These are phyloP conservation scores for Cartodere bifasciata DNA, from an alignment of 2,888 invertebrate species.

Conservation along the genomic window DNA sequence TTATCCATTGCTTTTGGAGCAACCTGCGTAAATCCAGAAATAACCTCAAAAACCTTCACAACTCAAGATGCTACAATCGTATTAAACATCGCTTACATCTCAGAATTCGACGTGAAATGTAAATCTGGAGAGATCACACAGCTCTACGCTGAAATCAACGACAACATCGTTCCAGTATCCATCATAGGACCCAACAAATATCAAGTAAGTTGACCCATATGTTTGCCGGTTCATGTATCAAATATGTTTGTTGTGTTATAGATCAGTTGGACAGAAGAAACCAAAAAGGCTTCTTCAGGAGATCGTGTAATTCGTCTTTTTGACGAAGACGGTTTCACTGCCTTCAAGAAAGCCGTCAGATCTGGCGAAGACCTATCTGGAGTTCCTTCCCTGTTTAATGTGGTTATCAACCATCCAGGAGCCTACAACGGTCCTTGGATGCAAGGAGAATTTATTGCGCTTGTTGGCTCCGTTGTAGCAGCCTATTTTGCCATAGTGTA, in stretches of 20 bases:
- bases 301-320: slow-evolving; percentile 68
- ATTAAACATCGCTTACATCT: slow-evolving; percentile 79
- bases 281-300: slow-evolving; percentile 69
- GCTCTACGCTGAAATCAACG: slow-evolving; percentile 81
- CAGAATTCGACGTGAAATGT: slow-evolving; percentile 80
- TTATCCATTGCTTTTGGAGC: slow-evolving; percentile 24
- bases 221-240: slow-evolving; percentile 5
- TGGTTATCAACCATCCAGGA: slow-evolving; percentile 60
- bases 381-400: slow-evolving; percentile 57
- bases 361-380: slow-evolving; percentile 54
- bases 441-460: slow-evolving; percentile 84
- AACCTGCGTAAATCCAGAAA: slow-evolving; percentile 49
- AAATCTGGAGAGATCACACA: slow-evolving; percentile 49
- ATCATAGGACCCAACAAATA: slow-evolving; percentile 65
- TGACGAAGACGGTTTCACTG: slow-evolving; percentile 87
- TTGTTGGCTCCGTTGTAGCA: slow-evolving; percentile 59
- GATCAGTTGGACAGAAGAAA: slow-evolving; percentile 91
- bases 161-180: slow-evolving; percentile 74
- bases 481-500: slow-evolving; percentile 80
- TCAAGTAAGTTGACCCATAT: slow-evolving; percentile 50
- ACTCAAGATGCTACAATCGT: slow-evolving; percentile 88
- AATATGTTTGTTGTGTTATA: slow-evolving; percentile 29
- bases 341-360: slow-evolving; percentile 69
- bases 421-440: slow-evolving; percentile 88
- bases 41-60: slow-evolving; percentile 71